Percentiles rank a stretch among this genome's conserved stretches.
These are phyloP conservation scores for Balearica regulorum DNA, from an alignment of 2,797 vertebrate genomes.

Conservation along the genomic window DNA sequence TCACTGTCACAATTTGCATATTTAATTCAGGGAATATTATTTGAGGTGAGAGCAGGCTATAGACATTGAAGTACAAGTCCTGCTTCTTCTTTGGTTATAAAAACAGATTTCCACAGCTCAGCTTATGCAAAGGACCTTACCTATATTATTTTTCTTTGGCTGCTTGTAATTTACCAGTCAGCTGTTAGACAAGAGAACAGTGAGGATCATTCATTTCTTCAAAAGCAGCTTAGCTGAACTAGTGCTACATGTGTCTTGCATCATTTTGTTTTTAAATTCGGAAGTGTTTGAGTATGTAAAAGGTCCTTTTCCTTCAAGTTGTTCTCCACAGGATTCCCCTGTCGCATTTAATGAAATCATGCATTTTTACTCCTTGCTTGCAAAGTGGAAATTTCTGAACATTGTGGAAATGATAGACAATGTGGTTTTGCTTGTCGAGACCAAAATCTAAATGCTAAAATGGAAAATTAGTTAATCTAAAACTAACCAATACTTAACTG, in stretches of 20 bases:
- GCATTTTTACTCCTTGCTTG: neutral
- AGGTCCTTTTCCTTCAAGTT: neutral
- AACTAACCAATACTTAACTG: neutral
- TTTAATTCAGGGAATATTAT: neutral
- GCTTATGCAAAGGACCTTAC: constrained; percentile 38
- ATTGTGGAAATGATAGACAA: neutral
- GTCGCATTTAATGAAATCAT: neutral
- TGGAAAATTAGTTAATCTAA: neutral
- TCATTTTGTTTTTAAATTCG: neutral
- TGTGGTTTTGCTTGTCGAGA: neutral
- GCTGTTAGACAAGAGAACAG: constrained; percentile 46
- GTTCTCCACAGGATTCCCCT: neutral
- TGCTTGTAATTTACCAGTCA: constrained; percentile 33
- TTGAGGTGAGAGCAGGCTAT: neutral
- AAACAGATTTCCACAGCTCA: constrained; percentile 33
- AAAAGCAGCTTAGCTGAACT: constrained; percentile 51
- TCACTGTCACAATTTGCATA: neutral
- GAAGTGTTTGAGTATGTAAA: neutral
- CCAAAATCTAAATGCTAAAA: neutral
- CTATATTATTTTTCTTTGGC: constrained; percentile 24
- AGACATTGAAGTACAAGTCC: neutral
- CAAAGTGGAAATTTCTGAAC: neutral
- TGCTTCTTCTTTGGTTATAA: neutral
- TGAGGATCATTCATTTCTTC: constrained; percentile 55
- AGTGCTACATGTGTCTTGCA: constrained; percentile 11